Percentiles rank a stretch among this genome's conserved stretches.
Conservation (phyloP, 1,140 invertebrate genomes). For the Zaprionus ornatus region DNA sequence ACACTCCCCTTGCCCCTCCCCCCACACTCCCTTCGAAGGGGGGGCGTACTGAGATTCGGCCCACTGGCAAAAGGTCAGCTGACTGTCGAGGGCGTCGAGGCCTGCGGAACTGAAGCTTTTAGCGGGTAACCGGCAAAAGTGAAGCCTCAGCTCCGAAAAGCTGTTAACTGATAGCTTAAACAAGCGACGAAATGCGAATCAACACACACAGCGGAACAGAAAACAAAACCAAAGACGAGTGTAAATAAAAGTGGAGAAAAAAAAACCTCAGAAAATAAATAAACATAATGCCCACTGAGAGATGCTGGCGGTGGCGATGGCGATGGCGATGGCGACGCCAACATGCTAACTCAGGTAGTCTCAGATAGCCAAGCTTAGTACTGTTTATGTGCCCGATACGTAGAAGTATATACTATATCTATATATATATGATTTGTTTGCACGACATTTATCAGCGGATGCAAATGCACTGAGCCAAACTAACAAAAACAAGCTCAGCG, state of each 20-base stretch:
- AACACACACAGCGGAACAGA: conserved; percentile 24
- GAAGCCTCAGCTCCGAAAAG: conserved; percentile 26
- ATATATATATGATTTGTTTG: conserved; percentile 7
- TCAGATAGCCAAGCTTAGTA: not conserved
- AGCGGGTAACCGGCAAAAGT: conserved; percentile 44
- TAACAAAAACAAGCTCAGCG: conserved; percentile 7
- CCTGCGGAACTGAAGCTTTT: conserved; percentile 39
- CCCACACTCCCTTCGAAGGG: too few relatives aligned
- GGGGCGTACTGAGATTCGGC: not conserved
- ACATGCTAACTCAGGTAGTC: conserved; percentile 45
- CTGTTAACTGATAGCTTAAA: conserved; percentile 78
- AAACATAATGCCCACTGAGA: conserved; percentile 23
- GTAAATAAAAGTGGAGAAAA: conserved; percentile 35
- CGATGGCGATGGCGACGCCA: conserved; percentile 13
- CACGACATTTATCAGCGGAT: conserved; percentile 35
- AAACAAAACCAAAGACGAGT: conserved; percentile 28
- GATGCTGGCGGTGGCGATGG: not conserved
- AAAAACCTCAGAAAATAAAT: conserved; percentile 28
- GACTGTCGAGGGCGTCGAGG: conserved; percentile 31
- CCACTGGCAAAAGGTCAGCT: conserved; percentile 41
- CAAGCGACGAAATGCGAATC: conserved; percentile 58
- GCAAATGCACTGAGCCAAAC: conserved; percentile 44
- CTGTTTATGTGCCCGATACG: not conserved
- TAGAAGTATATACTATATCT: not conserved
- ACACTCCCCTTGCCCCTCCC: not conserved